Percentiles rank a stretch among this genome's conserved stretches.
Evolutionary conservation across 2,888 invertebrate genomes (phyloP).

Genomic region (Pseudanteris insignis): DNA sequence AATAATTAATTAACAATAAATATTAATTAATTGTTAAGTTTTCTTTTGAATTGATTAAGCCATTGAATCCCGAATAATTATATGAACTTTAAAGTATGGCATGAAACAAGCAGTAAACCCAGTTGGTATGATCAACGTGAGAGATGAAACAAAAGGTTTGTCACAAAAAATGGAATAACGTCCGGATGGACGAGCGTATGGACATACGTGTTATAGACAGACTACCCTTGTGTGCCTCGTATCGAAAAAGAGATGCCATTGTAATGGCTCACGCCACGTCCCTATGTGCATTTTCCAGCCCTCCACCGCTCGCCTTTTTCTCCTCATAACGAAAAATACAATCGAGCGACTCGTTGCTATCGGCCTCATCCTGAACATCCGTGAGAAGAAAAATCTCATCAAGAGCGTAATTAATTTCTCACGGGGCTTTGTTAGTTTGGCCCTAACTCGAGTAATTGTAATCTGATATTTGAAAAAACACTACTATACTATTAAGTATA

Average conservation of each 20-base stretch:
- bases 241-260: constrained; percentile 53
- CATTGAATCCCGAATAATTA: too few species aligned
- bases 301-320: constrained; percentile 13
- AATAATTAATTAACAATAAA: too few species aligned
- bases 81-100: too few species aligned
- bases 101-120: too few species aligned
- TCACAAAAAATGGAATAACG: too few species aligned
- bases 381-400: constrained; percentile 22
- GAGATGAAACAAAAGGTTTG: too few species aligned
- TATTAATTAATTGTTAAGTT: too few species aligned
- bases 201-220: constrained; percentile 43
- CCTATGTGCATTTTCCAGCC: constrained; percentile 50
- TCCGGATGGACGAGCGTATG: too few species aligned
- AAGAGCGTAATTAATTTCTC: constrained; percentile 25
- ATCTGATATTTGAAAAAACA: constrained; percentile 3
- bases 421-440: neutral
- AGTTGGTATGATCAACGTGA: too few species aligned
- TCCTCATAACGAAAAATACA: constrained; percentile 30
- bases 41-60: too few species aligned
- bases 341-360: constrained; percentile 28
- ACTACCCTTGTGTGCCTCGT: constrained; percentile 52
- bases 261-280: constrained; percentile 56
- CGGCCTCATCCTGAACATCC: constrained; percentile 26
- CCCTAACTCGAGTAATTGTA: constrained; percentile 10
- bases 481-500: too few species aligned